phyloP scores from a whole-genome alignment of 2,113 vertebrate species.

The Ovis canadensis region DNA sequence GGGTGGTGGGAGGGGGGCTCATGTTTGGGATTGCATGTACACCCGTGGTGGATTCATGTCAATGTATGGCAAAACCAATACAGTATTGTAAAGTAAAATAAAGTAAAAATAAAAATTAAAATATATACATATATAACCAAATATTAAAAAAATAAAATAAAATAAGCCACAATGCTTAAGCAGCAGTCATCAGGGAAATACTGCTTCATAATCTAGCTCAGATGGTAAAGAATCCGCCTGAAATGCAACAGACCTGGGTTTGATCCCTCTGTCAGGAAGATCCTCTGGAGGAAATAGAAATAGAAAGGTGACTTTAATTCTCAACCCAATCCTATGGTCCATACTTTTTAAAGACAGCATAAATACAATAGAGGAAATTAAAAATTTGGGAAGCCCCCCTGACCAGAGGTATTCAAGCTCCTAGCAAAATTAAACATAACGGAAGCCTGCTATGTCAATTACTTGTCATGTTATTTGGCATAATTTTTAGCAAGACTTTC shows the following conservation, averaged over 20 bases:
- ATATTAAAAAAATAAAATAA: too few species aligned
- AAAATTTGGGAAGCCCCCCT: background rate
- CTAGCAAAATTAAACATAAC: background rate
- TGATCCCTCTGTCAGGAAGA: too few species aligned
- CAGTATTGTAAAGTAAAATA: too few species aligned
- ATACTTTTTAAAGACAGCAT: slow-evolving; percentile 39
- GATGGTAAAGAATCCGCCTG: too few species aligned
- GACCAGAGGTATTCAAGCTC: slow-evolving; percentile 12
- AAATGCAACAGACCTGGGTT: too few species aligned
- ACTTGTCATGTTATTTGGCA: slow-evolving; percentile 34
- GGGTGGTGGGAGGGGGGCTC: too few species aligned
- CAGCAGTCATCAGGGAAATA: background rate
- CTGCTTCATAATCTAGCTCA: background rate
- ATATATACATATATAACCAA: too few species aligned
- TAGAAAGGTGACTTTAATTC: background rate
- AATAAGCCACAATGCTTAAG: background rate
- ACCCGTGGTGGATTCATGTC: too few species aligned
- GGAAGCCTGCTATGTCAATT: slow-evolving; percentile 26
- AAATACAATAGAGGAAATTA: slow-evolving; percentile 26
- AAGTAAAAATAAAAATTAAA: too few species aligned
- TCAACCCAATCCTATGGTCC: slow-evolving; percentile 22
- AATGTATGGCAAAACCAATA: too few species aligned
- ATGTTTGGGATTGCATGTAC: too few species aligned
- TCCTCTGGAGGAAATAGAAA: too few species aligned
- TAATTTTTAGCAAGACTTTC: slow-evolving; percentile 27